These are phyloP conservation scores for Eurytoma californica DNA, from an alignment of 2,888 invertebrate species.

Conservation along the genomic window DNA sequence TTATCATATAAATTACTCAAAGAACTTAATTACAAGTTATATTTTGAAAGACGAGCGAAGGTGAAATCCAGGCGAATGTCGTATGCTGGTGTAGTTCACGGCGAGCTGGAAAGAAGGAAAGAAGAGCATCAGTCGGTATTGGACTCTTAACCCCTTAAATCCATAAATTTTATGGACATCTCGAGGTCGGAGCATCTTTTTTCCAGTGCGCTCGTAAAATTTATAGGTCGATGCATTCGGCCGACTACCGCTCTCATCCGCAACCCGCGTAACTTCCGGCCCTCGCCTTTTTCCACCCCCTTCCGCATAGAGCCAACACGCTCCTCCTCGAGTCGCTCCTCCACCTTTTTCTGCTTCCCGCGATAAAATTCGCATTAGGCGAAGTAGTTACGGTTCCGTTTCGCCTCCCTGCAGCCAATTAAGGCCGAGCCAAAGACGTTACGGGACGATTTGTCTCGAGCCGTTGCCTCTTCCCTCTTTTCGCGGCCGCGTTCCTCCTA, in stretches of 20 bases:
- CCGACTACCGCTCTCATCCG: not conserved
- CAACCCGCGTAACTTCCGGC: constrained; percentile 10
- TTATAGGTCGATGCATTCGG: constrained; percentile 63
- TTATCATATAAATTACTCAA: no score
- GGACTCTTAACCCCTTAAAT: constrained; percentile 57
- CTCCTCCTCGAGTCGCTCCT: constrained; percentile 46
- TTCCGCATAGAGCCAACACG: constrained; percentile 2
- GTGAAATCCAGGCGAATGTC: no score
- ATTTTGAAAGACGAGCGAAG: no score
- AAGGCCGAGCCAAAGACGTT: constrained; percentile 61
- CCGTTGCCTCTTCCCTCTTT: constrained; percentile 20
- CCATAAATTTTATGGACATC: constrained; percentile 64
- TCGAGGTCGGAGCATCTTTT: constrained; percentile 58
- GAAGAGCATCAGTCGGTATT: constrained; percentile 22
- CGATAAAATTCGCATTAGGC: constrained; percentile 67
- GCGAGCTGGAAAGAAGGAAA: not conserved
- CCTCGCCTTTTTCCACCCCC: not conserved
- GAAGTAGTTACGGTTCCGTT: constrained; percentile 63
- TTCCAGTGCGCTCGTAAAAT: constrained; percentile 63
- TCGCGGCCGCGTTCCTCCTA: not conserved
- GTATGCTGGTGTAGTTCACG: not conserved
- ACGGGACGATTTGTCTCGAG: constrained; percentile 65
- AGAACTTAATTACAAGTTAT: no score
- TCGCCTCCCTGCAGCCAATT: constrained; percentile 62
- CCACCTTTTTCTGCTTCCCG: not conserved